A percentile compares a stretch with the other conserved stretches of the same genome.
Evolutionary conservation across 2,888 invertebrate species (phyloP).

Genomic region (Alviniconcha strummeri): DNA sequence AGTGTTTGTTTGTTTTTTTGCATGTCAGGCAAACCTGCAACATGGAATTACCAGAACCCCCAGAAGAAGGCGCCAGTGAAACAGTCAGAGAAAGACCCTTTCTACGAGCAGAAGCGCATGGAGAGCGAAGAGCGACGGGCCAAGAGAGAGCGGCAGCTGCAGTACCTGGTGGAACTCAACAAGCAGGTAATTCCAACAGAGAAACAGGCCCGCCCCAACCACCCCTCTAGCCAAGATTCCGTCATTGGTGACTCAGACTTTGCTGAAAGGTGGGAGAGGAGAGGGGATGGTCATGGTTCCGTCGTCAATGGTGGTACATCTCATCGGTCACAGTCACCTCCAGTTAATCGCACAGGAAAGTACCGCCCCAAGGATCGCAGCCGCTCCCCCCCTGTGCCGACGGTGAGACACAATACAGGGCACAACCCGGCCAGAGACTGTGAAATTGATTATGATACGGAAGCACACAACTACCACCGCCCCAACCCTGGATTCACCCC

Average conservation of each 20-base stretch:
- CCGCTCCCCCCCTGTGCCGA: constrained; percentile 62
- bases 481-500: constrained; percentile 22
- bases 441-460: constrained; percentile 43
- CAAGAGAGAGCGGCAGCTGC: constrained; percentile 61
- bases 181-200: constrained; percentile 55
- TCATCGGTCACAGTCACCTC: constrained; percentile 10
- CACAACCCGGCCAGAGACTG: constrained; percentile 38
- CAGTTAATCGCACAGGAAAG: constrained; percentile 4
- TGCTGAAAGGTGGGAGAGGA: not conserved
- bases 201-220: constrained; percentile 20
- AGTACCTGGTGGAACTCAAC: constrained; percentile 64
- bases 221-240: not conserved
- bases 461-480: constrained; percentile 39
- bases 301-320: constrained; percentile 11
- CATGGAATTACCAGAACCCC: constrained; percentile 64
- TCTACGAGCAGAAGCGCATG: constrained; percentile 56
- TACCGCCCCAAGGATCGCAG: constrained; percentile 14
- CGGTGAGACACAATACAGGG: constrained; percentile 54
- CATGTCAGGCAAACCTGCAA: constrained; percentile 47
- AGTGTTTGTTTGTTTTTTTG: not conserved
- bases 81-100: constrained; percentile 70
- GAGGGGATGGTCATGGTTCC: constrained; percentile 12
- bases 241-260: not conserved
- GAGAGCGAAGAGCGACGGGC: constrained; percentile 53
- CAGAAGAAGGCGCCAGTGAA: constrained; percentile 53